Conservation (phyloP, 2,113 vertebrate genomes). For the Tringa solitaria region DNA sequence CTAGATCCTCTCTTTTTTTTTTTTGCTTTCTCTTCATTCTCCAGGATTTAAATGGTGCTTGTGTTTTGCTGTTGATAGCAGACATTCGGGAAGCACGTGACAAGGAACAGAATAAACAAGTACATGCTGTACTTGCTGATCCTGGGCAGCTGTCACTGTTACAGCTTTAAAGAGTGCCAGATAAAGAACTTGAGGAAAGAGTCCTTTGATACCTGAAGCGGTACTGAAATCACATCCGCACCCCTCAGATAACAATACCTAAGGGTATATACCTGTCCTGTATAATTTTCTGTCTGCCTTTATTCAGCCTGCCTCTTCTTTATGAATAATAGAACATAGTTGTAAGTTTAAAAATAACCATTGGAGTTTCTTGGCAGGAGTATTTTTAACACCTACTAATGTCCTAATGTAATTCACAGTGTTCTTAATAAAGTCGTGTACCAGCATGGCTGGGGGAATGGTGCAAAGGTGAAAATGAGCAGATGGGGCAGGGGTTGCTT, state of each 20-base stretch:
- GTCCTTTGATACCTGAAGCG: neutral
- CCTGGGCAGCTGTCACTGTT: neutral
- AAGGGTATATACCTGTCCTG: neutral
- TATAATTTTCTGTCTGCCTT: neutral
- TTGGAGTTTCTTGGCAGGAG: neutral
- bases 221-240: neutral
- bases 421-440: neutral
- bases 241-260: neutral
- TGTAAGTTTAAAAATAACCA: neutral
- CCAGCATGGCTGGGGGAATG: fast-evolving
- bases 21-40: neutral
- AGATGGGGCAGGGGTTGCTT: neutral
- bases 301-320: neutral
- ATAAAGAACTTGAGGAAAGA: neutral
- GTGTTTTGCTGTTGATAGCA: neutral
- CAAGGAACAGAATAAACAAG: neutral
- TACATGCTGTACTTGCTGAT: neutral
- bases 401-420: neutral
- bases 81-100: neutral
- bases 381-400: neutral
- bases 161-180: neutral
- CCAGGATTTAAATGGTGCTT: neutral
- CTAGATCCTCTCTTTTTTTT: neutral
- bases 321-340: neutral
- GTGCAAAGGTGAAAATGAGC: neutral